phyloP scores from a whole-genome alignment of 2,888 invertebrate species.

The Catocala fraxini region DNA sequence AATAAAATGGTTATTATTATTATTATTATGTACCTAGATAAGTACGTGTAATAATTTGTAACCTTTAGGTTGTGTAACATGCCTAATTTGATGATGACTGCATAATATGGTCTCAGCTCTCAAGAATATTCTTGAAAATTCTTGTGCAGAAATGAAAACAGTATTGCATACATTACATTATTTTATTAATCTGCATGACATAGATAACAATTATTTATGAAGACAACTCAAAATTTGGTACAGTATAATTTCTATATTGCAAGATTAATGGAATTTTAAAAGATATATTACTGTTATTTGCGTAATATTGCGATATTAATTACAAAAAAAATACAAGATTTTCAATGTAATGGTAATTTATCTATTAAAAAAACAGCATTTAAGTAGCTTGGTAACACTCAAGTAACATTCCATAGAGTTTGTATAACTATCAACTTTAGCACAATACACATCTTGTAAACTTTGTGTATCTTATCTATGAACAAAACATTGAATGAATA shows the following conservation, averaged over 20 bases:
- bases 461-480: neutral
- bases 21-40: too few relatives aligned
- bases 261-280: neutral
- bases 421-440: slow-evolving; percentile 1
- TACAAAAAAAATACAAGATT: neutral
- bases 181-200: slow-evolving; percentile 10
- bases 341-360: neutral
- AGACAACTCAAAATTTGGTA: too few relatives aligned
- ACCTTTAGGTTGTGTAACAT: too few relatives aligned
- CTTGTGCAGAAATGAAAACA: too few relatives aligned
- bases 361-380: neutral
- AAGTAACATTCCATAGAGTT: slow-evolving; percentile 14
- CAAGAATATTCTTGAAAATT: too few relatives aligned
- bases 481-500: slow-evolving; percentile 5
- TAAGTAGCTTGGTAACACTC: slow-evolving; percentile 11
- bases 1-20: too few relatives aligned
- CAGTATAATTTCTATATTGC: neutral
- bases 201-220: slow-evolving; percentile 1
- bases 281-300: neutral
- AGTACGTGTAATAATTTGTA: too few relatives aligned
- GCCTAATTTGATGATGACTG: too few relatives aligned
- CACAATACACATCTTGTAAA: neutral
- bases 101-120: too few relatives aligned
- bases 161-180: neutral
- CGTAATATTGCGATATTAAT: too few relatives aligned